Base-by-base conservation (phyloP, 2,888 invertebrate genomes). In the Drosophila borborema region DNA sequence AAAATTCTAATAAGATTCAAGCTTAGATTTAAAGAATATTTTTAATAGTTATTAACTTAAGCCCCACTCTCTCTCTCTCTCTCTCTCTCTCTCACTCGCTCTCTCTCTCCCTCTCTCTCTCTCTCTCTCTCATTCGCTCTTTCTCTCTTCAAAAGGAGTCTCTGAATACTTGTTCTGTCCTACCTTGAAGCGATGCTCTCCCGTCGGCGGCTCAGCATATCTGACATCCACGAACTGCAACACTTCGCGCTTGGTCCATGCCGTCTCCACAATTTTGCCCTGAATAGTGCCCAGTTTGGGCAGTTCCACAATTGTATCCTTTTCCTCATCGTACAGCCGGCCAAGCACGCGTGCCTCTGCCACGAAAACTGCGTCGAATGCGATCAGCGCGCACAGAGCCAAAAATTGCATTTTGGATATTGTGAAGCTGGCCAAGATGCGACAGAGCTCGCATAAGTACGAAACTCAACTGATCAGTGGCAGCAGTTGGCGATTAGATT, bases 211-310 rank as follows among this genome's bases (percentile, higher is more conserved):
- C 55, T 92, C 92, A 0, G 91, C 92, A 72, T 92, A 92, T 77
- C 91, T 81, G 1, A 92, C 81, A 77, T 92, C 92, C n/a, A 93
- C 80, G 80, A 93, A 92, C 53, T 92, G 92, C 61, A 90, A 69
- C 31, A 92, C 90, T 74, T 91, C 85, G 0, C 91, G 84, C 9
- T 86, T 68, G 4, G 90, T 87, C 92, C 92, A 92, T 12, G 91
- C 84, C 0, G 92, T 92, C 58, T 91, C 84, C 6, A 91, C 45
- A 20, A 83, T 72, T 63, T 89, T 91, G 3, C 92, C 92, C 70
- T 90, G 90, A 28, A 92, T 80, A 1, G 72, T 51, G 48, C 92
- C 92, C 72, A 92, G 58, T 20, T 87, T 91, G 9, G 92, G 92
- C 64, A 92, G 58, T 48, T 86, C 75, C 4, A 92, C 74, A 34